Conservation (phyloP, 2,888 invertebrate genomes). For the Heliconius cydno region DNA sequence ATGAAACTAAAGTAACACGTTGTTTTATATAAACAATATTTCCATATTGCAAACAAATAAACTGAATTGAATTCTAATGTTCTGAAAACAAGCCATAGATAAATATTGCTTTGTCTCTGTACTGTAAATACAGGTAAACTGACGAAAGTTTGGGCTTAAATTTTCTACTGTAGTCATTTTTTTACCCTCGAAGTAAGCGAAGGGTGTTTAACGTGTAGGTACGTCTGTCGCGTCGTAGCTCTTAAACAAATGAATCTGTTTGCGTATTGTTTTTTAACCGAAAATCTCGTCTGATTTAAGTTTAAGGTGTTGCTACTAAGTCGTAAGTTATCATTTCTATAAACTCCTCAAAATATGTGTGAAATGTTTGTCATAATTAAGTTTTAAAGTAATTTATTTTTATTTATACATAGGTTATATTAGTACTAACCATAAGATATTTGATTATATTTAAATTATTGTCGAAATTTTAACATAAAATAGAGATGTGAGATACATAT, state of each 20-base stretch:
- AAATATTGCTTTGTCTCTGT: constrained; percentile 7
- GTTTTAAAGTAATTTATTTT: not conserved
- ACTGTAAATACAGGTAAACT: not conserved
- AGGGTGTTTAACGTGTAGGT: not conserved
- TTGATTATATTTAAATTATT: no score
- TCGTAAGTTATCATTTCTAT: no score
- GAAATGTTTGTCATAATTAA: not conserved
- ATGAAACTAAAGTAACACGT: not conserved
- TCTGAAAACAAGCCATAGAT: constrained; percentile 17
- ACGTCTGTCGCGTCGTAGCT: not conserved
- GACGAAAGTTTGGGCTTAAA: not conserved
- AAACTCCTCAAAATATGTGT: not conserved
- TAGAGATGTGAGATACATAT: no score
- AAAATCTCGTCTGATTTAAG: not conserved
- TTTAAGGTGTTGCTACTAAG: no score
- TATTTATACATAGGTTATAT: not conserved
- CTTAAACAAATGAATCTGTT: not conserved
- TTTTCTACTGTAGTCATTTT: not conserved
- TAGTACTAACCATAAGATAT: no score
- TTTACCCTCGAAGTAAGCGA: not conserved
- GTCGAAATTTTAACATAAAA: no score
- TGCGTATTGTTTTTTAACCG: not conserved
- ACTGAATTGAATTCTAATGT: constrained; percentile 21
- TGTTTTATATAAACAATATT: constrained; percentile 1
- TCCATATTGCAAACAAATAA: constrained; percentile 22